Evolutionary conservation across 92 coral and sea anemone species (phyloP).

Genomic region (Porites rus): DNA sequence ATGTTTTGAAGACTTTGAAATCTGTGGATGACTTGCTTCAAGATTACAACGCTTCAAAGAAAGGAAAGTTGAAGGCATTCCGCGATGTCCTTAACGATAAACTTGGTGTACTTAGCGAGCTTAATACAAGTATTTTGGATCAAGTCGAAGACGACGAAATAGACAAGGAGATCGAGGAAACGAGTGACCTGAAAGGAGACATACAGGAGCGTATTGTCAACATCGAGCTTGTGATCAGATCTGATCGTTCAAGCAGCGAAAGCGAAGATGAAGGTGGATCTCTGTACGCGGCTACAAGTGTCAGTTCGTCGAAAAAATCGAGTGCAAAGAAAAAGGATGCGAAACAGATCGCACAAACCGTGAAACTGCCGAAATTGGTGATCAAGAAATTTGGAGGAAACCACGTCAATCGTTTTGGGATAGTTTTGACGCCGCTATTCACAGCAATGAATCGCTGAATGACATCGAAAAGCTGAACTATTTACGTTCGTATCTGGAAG

Average conservation of each 20-base stretch:
- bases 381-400: conserved; percentile 26
- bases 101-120: conserved; percentile 25
- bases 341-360: no score
- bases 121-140: conserved; percentile 25
- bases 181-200: conserved; percentile 28
- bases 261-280: no score
- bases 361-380: no score
- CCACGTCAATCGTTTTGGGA: conserved; percentile 60
- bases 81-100: conserved; percentile 31
- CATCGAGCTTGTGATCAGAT: no score
- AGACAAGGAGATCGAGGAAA: conserved; percentile 46
- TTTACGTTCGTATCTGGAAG: conserved; percentile 36
- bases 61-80: conserved; percentile 35
- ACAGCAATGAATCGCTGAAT: conserved; percentile 51
- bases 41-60: conserved; percentile 16
- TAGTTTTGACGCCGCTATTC: conserved; percentile 57
- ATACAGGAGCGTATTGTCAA: no score
- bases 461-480: conserved; percentile 47
- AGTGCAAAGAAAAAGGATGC: no score
- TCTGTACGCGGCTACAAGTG: no score
- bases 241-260: no score
- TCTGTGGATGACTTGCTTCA: conserved; percentile 13
- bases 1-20: conserved; percentile 18
- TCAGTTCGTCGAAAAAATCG: no score
- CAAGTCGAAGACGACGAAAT: conserved; percentile 36